Evolutionary conservation across 1,140 invertebrate genomes (phyloP).

Genomic region (Hylaeus volcanicus): DNA sequence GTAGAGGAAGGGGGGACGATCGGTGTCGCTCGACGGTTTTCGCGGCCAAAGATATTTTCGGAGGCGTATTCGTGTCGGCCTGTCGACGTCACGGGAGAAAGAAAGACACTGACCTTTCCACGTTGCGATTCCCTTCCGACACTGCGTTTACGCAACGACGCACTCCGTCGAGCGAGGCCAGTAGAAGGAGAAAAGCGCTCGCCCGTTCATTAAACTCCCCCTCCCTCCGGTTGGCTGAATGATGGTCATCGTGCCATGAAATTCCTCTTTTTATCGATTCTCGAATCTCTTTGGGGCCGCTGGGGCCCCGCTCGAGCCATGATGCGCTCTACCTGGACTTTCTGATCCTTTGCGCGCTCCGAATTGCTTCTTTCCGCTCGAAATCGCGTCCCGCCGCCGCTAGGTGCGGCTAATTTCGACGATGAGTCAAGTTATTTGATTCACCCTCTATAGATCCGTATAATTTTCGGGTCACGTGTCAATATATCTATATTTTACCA

Average conservation of each 20-base stretch:
- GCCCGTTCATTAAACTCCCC: slow-evolving; percentile 43
- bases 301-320: background rate
- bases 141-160: slow-evolving; percentile 63
- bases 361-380: background rate
- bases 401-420: too few species aligned
- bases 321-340: slow-evolving; percentile 5
- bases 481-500: too few species aligned
- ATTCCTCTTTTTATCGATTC: slow-evolving; percentile 29
- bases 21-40: slow-evolving; percentile 25
- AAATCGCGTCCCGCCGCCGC: background rate
- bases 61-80: slow-evolving; percentile 39
- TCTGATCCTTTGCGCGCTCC: background rate
- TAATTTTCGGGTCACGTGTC: too few species aligned
- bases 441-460: too few species aligned
- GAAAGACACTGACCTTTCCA: slow-evolving; percentile 73
- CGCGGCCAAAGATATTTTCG: slow-evolving; percentile 56
- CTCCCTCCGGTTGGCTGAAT: slow-evolving; percentile 19
- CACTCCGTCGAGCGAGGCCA: slow-evolving; percentile 31
- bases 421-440: too few species aligned
- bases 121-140: slow-evolving; percentile 53
- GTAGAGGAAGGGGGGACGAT: background rate
- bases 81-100: slow-evolving; percentile 62
- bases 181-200: slow-evolving; percentile 43
- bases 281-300: background rate
- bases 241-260: slow-evolving; percentile 41